A percentile compares a stretch with the other conserved stretches of the same genome.
Conservation (phyloP, 2,888 invertebrate species). For the Oscheius onirici region DNA sequence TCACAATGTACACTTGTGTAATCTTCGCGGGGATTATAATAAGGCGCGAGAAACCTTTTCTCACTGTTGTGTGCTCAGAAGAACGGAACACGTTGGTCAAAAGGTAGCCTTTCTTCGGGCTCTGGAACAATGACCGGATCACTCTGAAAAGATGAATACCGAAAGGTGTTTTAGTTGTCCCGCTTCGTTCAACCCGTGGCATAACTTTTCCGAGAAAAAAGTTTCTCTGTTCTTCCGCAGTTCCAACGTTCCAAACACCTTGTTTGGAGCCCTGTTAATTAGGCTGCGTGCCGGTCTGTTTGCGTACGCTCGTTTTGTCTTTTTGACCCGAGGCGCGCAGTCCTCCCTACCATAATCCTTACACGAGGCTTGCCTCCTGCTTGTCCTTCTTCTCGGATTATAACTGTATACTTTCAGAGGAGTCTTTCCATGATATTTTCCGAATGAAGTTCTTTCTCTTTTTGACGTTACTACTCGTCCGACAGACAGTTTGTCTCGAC, state of each 20-base stretch:
- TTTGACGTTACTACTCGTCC: neutral
- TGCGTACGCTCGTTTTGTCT: slow-evolving; percentile 33
- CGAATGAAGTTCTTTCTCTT: neutral
- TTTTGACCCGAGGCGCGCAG: slow-evolving; percentile 6
- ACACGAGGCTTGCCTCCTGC: slow-evolving; percentile 1
- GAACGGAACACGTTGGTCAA: no score
- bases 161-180: no score
- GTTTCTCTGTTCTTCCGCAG: no score
- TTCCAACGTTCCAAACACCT: neutral
- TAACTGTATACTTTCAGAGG: neutral
- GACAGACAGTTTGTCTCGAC: neutral
- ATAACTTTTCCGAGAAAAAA: no score
- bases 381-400: neutral
- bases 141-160: no score
- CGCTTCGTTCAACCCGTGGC: no score
- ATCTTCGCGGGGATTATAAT: slow-evolving; percentile 22
- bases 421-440: slow-evolving; percentile 4
- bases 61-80: neutral
- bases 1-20: neutral
- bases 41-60: slow-evolving; percentile 15
- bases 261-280: slow-evolving; percentile 23
- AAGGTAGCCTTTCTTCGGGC: no score
- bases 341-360: slow-evolving; percentile 31
- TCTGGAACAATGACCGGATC: no score
- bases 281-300: slow-evolving; percentile 28